Evolutionary conservation across 1,140 invertebrate species (phyloP).

Genomic region (Thaumetopoea pityocampa): DNA sequence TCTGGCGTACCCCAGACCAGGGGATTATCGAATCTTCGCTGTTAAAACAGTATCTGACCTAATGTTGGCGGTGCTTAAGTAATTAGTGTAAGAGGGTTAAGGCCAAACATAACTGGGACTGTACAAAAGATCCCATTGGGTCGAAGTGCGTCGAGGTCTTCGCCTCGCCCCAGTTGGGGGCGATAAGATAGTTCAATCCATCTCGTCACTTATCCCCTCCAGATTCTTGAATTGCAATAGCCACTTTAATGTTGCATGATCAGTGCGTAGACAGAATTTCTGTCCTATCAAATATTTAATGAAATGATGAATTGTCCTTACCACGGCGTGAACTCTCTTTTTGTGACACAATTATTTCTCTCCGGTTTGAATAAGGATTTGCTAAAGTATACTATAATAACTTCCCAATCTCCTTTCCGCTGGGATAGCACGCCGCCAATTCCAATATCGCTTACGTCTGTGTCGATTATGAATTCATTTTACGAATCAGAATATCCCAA

Average conservation of each 20-base stretch:
- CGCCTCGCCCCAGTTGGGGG: no score
- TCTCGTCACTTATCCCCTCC: no score
- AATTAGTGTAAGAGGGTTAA: no score
- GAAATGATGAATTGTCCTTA: conserved; percentile 16
- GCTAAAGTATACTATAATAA: conserved; percentile 19
- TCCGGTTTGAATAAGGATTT: conserved; percentile 15
- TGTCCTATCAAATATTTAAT: conserved; percentile 6
- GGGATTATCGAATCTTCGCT: no score
- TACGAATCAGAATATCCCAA: conserved; percentile 7
- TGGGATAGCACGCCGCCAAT: conserved; percentile 16
- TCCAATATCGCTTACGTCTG: conserved; percentile 13
- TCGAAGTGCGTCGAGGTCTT: no score
- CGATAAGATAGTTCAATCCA: no score
- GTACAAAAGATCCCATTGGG: no score
- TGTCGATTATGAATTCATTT: conserved; percentile 14
- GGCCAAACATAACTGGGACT: no score
- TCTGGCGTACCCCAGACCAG: no score
- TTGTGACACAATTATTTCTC: conserved; percentile 18
- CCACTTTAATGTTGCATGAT: conserved; percentile 37
- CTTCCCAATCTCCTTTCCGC: conserved; percentile 1
- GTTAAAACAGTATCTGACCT: no score
- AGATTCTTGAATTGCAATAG: no score
- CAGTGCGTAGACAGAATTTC: conserved; percentile 10
- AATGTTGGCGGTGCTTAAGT: no score
- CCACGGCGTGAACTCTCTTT: conserved; percentile 13